These are phyloP conservation scores for Epinephelus lanceolatus DNA, from an alignment of 2,113 vertebrate genomes.

Conservation along the genomic window DNA sequence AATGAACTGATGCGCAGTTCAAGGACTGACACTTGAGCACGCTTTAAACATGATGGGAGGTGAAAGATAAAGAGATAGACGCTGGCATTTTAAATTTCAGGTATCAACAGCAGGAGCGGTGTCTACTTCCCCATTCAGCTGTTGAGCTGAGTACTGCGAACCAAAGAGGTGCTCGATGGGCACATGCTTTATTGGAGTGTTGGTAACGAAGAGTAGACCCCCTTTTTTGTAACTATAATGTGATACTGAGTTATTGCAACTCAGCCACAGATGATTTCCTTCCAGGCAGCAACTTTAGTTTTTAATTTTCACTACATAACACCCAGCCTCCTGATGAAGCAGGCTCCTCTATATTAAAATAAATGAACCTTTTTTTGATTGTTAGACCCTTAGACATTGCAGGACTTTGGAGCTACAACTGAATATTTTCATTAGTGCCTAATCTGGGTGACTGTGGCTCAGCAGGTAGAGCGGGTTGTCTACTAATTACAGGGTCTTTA, in stretches of 20 bases:
- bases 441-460: neutral
- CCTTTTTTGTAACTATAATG: slow-evolving; percentile 31
- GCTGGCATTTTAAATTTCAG: slow-evolving; percentile 45
- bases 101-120: slow-evolving; percentile 38
- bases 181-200: slow-evolving; percentile 37
- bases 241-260: slow-evolving; percentile 27
- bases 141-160: slow-evolving; percentile 20
- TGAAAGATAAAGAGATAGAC: slow-evolving; percentile 47
- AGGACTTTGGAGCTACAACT: neutral
- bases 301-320: neutral
- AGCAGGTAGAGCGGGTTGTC: neutral
- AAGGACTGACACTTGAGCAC: slow-evolving; percentile 48
- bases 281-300: neutral
- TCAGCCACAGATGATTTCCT: neutral
- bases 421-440: neutral
- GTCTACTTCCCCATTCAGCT: slow-evolving; percentile 39
- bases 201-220: slow-evolving; percentile 27
- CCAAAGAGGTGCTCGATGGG: slow-evolving; percentile 51
- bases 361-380: neutral
- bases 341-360: neutral
- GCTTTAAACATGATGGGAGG: slow-evolving; percentile 48
- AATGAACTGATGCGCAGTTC: slow-evolving; percentile 41
- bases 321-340: neutral
- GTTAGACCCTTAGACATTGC: neutral
- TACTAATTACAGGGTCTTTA: neutral